Base-by-base conservation (phyloP, 2,113 vertebrate species). In the Odocoileus virginianus region DNA sequence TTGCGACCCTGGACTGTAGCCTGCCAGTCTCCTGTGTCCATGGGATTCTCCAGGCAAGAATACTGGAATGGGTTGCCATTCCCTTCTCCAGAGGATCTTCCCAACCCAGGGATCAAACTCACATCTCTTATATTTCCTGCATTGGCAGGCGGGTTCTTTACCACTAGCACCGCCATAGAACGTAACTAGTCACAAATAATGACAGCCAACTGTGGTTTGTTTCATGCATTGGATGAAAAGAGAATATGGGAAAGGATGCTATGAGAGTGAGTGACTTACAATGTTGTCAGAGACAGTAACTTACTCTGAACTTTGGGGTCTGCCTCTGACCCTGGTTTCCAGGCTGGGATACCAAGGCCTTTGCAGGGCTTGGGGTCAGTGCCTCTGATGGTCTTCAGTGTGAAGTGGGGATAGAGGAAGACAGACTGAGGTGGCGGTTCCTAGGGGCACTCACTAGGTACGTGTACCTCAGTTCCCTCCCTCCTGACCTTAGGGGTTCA, bases 381-480 rank as follows among this genome's bases (percentile, higher is more conserved):
- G 52, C 12, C 76, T 74, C 16, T 47, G 25, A 6, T 16, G 11
- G 6, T 50, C 76, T 5, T 79, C 60, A 13, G 40, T 2, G 58
- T 43, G 15, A 76, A 9, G 1, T 19, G 40, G 54, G 25, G 6
- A 16, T 15, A 60, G 8, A 60, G 28, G 50, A 40, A 58, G 7
- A 11, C 30, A 1, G 54, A 13, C 0, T 3, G 12, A 43, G 43
- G 7, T 23, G 15, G 33, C 9, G 12, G 17, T 16, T 3, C 58
- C 50, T 3, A 5, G 43, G 55, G 36, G 21, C 67, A 23, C 7
- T 36, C 2, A 0, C n/a, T 13, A 9, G 23, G 27, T n/a, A 14
- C 1, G 0, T 6, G 15, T 9, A 15, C 5, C 33, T 27, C 7
- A 28, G 3, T 27, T 25, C 33, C n/a, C n/a, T 54, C 6, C 30